Evolutionary conservation across 2,113 vertebrate species (phyloP), one percentile per base, ranked within the genome.

Genomic region (Merops nubicus): DNA sequence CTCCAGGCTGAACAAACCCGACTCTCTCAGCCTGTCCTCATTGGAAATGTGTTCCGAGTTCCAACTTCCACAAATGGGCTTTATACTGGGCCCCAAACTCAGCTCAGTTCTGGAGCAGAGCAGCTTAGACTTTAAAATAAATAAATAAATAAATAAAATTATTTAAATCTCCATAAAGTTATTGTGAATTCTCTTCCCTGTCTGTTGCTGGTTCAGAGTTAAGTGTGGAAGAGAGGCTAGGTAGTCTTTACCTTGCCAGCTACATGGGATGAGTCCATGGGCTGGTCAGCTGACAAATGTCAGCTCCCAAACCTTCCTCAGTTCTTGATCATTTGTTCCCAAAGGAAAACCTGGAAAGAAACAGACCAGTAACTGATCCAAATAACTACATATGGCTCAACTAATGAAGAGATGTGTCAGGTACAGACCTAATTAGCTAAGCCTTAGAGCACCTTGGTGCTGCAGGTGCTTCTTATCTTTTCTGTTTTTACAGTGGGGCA

Each of bases 261-360:
- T 72, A 1, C 50, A 5, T 0, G 14, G 3, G 31, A 18, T 19
- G 42, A 72, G 48, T 22, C 7, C 1, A 5, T 64, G 65, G 29
- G 18, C 28, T 83, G 73, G 59, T n/a, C 60, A 57, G 0, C 34
- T 5, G 20, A 73, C 54, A 56, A 62, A 60, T 19, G 45, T 42
- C 36, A 77, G 7, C 59, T 86, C 9, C 0, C 25, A 74, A 18
- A 31, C 7, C 34, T 47, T 64, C 70, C 57, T 68, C 11, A 38
- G 29, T 28, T 54, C 42, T 67, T 76, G 11, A 12, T 2, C 15
- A 0, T 15, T 78, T 60, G 11, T 25, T 95, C 69, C 62, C 36
- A 12, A 54, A 75, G 72, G 54, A 77, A 76, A 42, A 36, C 63
- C 59, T 40, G 20, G 8, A 76, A 60, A 78, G 60, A 51, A 70